phyloP scores from a whole-genome alignment of 2,113 vertebrate genomes.

The Gambusia affinis region DNA sequence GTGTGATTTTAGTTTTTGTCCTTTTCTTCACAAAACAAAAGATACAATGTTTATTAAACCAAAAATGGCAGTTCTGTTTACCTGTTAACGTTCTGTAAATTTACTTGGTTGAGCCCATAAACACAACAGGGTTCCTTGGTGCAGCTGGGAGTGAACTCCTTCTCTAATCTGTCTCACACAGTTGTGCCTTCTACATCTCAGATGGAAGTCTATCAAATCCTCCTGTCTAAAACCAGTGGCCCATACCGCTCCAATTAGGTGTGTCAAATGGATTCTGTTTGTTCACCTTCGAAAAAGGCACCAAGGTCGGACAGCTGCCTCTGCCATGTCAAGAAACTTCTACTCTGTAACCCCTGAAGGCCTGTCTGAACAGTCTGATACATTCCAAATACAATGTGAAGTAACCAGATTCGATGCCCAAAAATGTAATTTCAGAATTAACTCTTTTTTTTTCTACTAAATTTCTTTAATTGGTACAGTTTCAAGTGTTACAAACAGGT shows the following conservation, averaged over 20 bases:
- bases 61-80: background rate
- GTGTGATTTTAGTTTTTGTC: no score
- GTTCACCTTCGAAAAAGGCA: constrained; percentile 1
- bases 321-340: background rate
- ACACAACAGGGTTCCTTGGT: background rate
- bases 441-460: no score
- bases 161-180: background rate
- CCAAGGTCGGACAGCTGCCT: background rate
- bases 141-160: background rate
- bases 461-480: no score
- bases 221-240: background rate
- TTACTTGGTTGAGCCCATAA: background rate
- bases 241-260: background rate
- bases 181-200: background rate
- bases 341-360: background rate
- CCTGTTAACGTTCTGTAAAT: background rate
- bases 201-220: background rate
- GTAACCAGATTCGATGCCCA: no score
- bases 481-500: no score
- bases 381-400: background rate
- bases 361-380: background rate
- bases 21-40: no score
- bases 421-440: no score
- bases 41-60: background rate
- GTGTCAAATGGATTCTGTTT: background rate